phyloP scores from a whole-genome alignment of 2,797 vertebrate genomes.

The Pelobates cultripes region DNA sequence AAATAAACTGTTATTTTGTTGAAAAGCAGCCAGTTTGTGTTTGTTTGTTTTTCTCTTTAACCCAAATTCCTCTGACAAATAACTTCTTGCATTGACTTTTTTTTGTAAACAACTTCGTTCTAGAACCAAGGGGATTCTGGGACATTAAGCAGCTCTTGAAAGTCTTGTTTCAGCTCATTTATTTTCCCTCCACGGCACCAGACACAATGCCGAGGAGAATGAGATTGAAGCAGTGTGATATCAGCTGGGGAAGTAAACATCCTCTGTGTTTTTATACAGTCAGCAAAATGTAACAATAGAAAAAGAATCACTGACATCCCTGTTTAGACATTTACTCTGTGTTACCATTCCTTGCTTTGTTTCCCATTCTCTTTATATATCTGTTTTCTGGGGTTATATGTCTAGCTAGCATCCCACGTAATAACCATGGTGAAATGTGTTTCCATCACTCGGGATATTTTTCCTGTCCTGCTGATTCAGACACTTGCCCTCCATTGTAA shows the following conservation, averaged over 20 bases:
- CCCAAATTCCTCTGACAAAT: neutral
- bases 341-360: neutral
- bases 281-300: conserved; percentile 6
- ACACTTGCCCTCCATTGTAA: no score
- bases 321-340: neutral
- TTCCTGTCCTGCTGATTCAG: no score
- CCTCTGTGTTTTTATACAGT: conserved; percentile 3
- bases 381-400: neutral
- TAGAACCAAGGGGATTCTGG: neutral
- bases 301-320: neutral
- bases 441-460: no score
- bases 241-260: conserved; percentile 5
- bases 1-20: no score
- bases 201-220: conserved; percentile 8
- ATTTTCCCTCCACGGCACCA: conserved; percentile 11
- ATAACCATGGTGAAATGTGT: no score
- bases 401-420: neutral
- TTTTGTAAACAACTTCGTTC: conserved; percentile 5
- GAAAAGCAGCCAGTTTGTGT: no score
- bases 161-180: conserved; percentile 18
- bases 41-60: neutral
- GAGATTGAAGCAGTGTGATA: conserved; percentile 20
- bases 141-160: neutral
- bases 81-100: neutral
- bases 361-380: neutral